Conservation (phyloP, 2,888 invertebrate species). For the Serrognathus titanus region DNA sequence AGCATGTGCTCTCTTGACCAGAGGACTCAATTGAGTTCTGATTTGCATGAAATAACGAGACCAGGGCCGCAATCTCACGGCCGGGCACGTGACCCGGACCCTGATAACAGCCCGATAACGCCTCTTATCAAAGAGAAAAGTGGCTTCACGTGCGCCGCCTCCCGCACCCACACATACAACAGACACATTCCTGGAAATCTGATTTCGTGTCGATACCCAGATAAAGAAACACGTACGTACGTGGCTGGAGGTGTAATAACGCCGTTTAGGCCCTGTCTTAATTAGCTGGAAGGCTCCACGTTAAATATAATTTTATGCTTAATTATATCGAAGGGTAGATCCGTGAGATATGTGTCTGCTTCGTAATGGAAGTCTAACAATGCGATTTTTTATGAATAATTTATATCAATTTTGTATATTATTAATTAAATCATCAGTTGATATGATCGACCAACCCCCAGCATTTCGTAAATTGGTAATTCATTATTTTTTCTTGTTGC, state of each 20-base stretch:
- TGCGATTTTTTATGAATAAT: too few relatives aligned
- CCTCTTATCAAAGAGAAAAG: constrained; percentile 29
- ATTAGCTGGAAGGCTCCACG: neutral
- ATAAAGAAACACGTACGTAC: constrained; percentile 27
- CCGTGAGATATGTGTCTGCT: too few relatives aligned
- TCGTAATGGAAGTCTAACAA: too few relatives aligned
- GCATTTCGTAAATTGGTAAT: too few relatives aligned
- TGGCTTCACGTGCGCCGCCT: constrained; percentile 22
- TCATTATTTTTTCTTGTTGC: too few relatives aligned
- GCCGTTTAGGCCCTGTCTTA: neutral
- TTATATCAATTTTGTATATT: too few relatives aligned
- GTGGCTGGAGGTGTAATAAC: neutral
- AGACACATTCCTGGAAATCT: constrained; percentile 31
- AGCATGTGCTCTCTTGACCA: constrained; percentile 2
- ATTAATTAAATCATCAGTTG: too few relatives aligned
- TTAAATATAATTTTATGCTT: neutral
- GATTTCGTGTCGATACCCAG: constrained; percentile 31
- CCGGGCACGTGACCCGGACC: constrained; percentile 35
- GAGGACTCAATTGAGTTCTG: constrained; percentile 20
- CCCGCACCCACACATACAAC: constrained; percentile 21
- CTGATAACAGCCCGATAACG: constrained; percentile 36
- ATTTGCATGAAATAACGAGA: constrained; percentile 44
- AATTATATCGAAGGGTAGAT: neutral
- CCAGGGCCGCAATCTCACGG: constrained; percentile 34
- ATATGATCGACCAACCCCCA: too few relatives aligned